phyloP scores from a whole-genome alignment of 2,113 vertebrate genomes.

The Phyllopteryx taeniolatus region DNA sequence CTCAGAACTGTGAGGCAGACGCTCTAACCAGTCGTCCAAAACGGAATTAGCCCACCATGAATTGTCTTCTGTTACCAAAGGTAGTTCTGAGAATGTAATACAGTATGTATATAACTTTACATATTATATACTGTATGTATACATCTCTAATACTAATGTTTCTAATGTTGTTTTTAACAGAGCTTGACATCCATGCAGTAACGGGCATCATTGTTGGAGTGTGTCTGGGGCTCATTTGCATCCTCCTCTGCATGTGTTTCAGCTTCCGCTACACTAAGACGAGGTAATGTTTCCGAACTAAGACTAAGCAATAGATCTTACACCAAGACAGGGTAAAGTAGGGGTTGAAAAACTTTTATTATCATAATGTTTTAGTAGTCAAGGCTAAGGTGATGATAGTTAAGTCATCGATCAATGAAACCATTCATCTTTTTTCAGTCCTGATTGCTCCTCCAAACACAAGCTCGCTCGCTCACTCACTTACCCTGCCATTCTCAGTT shows the following conservation, averaged over 20 bases:
- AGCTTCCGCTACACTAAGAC: constrained; percentile 86
- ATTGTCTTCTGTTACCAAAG: neutral
- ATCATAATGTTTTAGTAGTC: too few species aligned
- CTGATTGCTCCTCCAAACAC: too few species aligned
- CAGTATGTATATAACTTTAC: neutral
- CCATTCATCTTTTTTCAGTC: too few species aligned
- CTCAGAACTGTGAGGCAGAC: too few species aligned
- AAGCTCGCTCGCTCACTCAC: too few species aligned
- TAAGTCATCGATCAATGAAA: too few species aligned
- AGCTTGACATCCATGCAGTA: constrained; percentile 91
- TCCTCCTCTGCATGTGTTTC: constrained; percentile 92
- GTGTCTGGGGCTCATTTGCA: constrained; percentile 90
- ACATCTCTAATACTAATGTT: neutral
- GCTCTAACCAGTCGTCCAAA: too few species aligned
- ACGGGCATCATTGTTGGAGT: constrained; percentile 94
- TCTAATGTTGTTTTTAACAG: constrained; percentile 23
- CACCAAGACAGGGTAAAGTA: too few species aligned
- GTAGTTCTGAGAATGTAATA: neutral
- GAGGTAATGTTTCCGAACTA: constrained; percentile 72
- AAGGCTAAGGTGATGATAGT: too few species aligned
- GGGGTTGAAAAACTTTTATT: too few species aligned
- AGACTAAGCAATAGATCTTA: neutral
- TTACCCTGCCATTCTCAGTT: too few species aligned
- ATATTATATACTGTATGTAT: neutral
- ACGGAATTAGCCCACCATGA: too few species aligned